A percentile compares a stretch with the other conserved stretches of the same genome.
phyloP scores from a whole-genome alignment of 2,888 invertebrate species.

The Dasysyrphus albostriatus region DNA sequence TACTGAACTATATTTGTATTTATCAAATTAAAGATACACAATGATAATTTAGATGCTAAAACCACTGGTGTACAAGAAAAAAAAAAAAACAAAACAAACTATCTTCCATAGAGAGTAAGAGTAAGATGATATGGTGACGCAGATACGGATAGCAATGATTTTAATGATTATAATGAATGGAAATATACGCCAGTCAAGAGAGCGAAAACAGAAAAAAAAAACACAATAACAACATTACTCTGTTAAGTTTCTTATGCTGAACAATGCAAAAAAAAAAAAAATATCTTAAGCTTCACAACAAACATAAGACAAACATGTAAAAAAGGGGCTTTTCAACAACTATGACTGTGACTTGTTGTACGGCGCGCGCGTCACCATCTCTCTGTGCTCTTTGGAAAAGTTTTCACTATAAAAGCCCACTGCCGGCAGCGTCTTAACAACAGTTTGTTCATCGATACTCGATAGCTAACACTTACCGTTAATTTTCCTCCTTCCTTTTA shows the following conservation, averaged over 20 bases:
- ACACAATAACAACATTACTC: slow-evolving; percentile 13
- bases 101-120: slow-evolving; percentile 61
- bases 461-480: slow-evolving; percentile 58
- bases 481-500: slow-evolving; percentile 39
- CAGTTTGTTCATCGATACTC: slow-evolving; percentile 71
- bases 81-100: slow-evolving; percentile 31
- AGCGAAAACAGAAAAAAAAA: slow-evolving; percentile 21
- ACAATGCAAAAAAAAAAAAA: slow-evolving; percentile 15
- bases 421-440: slow-evolving; percentile 70
- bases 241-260: slow-evolving; percentile 52
- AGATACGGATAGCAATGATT: slow-evolving; percentile 34
- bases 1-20: slow-evolving; percentile 56
- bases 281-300: slow-evolving; percentile 44
- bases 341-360: slow-evolving; percentile 25
- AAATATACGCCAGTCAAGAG: slow-evolving; percentile 57
- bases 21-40: slow-evolving; percentile 19
- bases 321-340: slow-evolving; percentile 64
- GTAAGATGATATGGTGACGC: slow-evolving; percentile 40
- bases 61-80: neutral
- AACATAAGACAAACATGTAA: slow-evolving; percentile 36
- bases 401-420: slow-evolving; percentile 73
- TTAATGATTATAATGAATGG: slow-evolving; percentile 60
- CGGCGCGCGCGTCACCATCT: neutral
- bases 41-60: slow-evolving; percentile 33
- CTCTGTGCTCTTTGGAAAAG: slow-evolving; percentile 45